Evolutionary conservation across 1,140 invertebrate genomes (phyloP).

Genomic region (Bathynomus jamesi): DNA sequence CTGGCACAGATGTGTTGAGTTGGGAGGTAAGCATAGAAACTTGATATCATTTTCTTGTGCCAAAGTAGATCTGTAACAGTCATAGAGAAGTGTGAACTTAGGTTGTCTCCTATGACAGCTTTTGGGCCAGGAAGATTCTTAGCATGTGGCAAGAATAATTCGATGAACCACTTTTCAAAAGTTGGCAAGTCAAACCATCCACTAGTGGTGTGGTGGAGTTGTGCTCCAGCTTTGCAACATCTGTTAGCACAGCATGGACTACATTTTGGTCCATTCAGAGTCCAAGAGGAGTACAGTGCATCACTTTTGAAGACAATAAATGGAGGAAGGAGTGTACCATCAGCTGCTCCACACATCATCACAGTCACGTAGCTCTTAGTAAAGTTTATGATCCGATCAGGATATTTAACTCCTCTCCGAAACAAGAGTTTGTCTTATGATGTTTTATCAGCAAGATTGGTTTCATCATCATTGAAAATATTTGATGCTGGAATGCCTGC

Average conservation of each 20-base stretch:
- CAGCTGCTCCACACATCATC: constrained; percentile 40
- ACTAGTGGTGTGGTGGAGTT: constrained; percentile 36
- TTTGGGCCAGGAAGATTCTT: constrained; percentile 39
- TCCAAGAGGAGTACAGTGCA: constrained; percentile 39
- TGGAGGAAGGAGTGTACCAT: constrained; percentile 28
- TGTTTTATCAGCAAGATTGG: constrained; percentile 21
- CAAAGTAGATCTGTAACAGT: constrained; percentile 42
- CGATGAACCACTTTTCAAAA: constrained; percentile 42
- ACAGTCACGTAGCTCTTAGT: constrained; percentile 40
- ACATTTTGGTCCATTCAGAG: constrained; percentile 37
- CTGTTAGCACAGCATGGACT: constrained; percentile 25
- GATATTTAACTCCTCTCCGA: constrained; percentile 40
- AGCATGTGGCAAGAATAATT: constrained; percentile 33
- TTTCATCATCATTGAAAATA: too few relatives aligned
- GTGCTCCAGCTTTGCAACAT: constrained; percentile 32
- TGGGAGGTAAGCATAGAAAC: constrained; percentile 43
- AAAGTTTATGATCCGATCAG: constrained; percentile 39
- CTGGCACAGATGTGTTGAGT: constrained; percentile 43
- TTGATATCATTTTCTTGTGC: constrained; percentile 41
- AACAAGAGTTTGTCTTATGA: constrained; percentile 33
- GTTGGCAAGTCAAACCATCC: constrained; percentile 42
- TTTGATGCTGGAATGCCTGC: too few relatives aligned
- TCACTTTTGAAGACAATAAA: constrained; percentile 39
- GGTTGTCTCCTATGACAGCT: constrained; percentile 44
- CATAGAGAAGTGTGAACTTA: too few relatives aligned